Percentiles rank a stretch among this genome's conserved stretches.
These are phyloP conservation scores for Galeruca laticollis DNA, from an alignment of 2,888 invertebrate species.

Conservation along the genomic window DNA sequence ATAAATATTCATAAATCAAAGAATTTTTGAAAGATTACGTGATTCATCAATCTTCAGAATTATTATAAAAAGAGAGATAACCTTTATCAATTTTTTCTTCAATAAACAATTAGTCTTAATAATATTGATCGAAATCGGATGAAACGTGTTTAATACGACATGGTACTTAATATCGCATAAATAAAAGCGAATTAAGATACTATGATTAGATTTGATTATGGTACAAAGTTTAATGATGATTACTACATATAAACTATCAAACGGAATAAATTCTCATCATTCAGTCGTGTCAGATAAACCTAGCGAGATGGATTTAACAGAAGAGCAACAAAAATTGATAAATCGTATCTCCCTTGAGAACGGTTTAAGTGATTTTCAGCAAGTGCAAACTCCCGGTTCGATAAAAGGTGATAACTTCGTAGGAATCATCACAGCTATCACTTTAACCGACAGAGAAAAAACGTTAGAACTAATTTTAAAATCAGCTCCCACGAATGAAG, in stretches of 20 bases:
- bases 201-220: not conserved
- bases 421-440: conserved; percentile 45
- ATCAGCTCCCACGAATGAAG: conserved; percentile 50
- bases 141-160: no score
- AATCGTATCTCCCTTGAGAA: conserved; percentile 33
- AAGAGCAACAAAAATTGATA: conserved; percentile 22
- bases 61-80: no score
- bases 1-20: no score
- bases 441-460: conserved; percentile 32
- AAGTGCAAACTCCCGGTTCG: conserved; percentile 16
- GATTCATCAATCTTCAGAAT: no score
- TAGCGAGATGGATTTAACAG: conserved; percentile 22
- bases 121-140: no score
- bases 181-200: no score
- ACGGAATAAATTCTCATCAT: not conserved
- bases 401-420: conserved; percentile 46
- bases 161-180: no score
- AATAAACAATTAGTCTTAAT: no score
- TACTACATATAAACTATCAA: not conserved
- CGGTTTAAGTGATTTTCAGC: conserved; percentile 16
- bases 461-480: conserved; percentile 54
- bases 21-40: no score
- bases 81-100: no score
- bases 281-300: not conserved
- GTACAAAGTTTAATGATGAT: no score